Conservation (phyloP, 2,113 vertebrate species). For the Anser brachyrhynchus region DNA sequence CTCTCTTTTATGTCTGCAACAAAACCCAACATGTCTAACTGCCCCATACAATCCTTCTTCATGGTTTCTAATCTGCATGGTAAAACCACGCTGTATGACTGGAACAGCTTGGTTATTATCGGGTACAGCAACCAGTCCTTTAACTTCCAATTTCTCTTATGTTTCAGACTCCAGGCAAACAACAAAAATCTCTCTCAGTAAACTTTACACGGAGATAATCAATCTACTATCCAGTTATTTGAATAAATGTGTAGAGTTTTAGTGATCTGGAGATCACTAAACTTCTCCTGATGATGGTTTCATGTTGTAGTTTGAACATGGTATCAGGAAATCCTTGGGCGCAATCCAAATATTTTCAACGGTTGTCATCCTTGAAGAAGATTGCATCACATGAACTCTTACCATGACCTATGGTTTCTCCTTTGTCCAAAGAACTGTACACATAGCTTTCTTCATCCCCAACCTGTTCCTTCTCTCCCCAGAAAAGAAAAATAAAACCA, state of each 20-base stretch:
- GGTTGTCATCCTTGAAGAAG: not conserved
- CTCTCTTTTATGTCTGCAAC: not conserved
- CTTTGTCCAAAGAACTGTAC: not conserved
- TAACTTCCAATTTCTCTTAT: not conserved
- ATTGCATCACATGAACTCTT: not conserved
- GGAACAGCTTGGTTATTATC: not conserved
- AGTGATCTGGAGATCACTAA: not conserved
- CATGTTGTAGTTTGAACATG: not conserved
- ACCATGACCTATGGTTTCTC: not conserved
- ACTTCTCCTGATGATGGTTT: not conserved
- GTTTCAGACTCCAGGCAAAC: not conserved
- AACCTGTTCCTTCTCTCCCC: not conserved
- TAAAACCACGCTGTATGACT: fast-evolving
- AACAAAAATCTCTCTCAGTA: not conserved
- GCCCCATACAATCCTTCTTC: not conserved
- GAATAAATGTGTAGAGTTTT: slow-evolving; percentile 2
- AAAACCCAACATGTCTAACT: not conserved
- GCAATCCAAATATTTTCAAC: not conserved
- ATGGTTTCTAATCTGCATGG: not conserved
- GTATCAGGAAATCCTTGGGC: not conserved
- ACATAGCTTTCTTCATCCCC: not conserved
- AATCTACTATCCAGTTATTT: not conserved
- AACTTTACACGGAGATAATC: slow-evolving; percentile 27
- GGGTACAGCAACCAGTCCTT: not conserved
- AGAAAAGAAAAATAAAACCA: not conserved